Conservation (phyloP, 2,888 invertebrate genomes). For the Tuberolachnus salignus region DNA sequence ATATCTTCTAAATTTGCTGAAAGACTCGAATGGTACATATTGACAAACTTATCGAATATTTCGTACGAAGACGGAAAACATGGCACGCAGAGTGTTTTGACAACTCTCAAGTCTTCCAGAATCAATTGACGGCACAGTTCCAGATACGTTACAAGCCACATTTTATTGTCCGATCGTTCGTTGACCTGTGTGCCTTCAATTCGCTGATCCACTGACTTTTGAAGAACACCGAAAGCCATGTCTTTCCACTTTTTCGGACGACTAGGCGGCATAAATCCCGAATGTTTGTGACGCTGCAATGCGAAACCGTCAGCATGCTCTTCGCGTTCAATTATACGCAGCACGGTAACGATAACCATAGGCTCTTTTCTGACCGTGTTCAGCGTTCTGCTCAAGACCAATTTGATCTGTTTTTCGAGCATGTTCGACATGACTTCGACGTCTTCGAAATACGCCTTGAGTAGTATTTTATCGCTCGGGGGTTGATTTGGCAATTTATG, state of each 20-base stretch:
- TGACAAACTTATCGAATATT: constrained; percentile 87
- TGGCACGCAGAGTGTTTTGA: constrained; percentile 86
- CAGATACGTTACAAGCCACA: constrained; percentile 94
- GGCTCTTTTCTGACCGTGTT: constrained; percentile 95
- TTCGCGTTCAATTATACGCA: constrained; percentile 95
- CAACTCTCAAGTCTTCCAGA: constrained; percentile 87
- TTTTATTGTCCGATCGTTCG: constrained; percentile 86
- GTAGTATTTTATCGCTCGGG: constrained; percentile 85
- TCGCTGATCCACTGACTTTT: constrained; percentile 78
- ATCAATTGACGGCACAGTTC: constrained; percentile 85
- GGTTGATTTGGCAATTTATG: constrained; percentile 92
- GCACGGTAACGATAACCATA: constrained; percentile 91
- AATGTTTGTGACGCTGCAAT: constrained; percentile 64
- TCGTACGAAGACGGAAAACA: constrained; percentile 96
- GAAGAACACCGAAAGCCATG: constrained; percentile 82
- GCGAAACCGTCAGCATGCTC: constrained; percentile 93
- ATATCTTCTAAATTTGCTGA: constrained; percentile 84
- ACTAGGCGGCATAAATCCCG: constrained; percentile 73
- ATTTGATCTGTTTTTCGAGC: constrained; percentile 87
- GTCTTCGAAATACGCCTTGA: constrained; percentile 95
- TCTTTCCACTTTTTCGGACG: constrained; percentile 91
- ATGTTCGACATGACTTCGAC: constrained; percentile 88
- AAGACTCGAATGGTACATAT: constrained; percentile 91
- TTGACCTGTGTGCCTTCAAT: constrained; percentile 96
- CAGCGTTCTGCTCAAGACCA: constrained; percentile 86